Conservation (phyloP, 2,797 vertebrate genomes). For the Botia kubotai region DNA sequence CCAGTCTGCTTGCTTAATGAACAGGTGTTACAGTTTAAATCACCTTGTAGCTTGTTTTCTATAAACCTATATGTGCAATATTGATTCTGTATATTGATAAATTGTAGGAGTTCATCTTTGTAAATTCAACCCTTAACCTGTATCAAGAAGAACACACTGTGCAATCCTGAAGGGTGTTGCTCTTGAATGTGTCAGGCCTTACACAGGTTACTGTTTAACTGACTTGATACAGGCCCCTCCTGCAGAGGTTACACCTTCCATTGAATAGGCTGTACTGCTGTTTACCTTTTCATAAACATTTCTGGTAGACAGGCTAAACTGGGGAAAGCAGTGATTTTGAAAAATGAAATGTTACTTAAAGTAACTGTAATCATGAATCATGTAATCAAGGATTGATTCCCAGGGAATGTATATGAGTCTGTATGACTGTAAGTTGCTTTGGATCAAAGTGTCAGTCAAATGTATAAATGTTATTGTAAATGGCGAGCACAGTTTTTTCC, state of each 20-base stretch:
- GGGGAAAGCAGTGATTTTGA: too few species aligned
- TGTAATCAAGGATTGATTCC: too few species aligned
- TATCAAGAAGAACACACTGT: neutral
- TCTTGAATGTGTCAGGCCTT: neutral
- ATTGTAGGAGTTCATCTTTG: neutral
- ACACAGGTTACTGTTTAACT: constrained; percentile 40
- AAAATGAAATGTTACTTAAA: neutral
- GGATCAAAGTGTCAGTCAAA: too few species aligned
- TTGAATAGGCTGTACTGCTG: neutral
- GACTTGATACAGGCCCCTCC: neutral
- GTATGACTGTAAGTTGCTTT: too few species aligned
- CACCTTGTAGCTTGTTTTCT: neutral
- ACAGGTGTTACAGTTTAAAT: constrained; percentile 2
- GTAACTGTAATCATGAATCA: neutral
- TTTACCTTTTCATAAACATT: neutral
- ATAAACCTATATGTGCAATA: neutral
- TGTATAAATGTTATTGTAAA: too few species aligned
- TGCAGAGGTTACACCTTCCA: constrained; percentile 7
- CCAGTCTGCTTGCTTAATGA: neutral
- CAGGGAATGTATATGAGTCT: too few species aligned
- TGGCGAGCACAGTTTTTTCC: too few species aligned
- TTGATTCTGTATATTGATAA: neutral
- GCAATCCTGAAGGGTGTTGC: constrained; percentile 6
- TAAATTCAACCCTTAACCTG: neutral
- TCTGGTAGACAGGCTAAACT: neutral